Evolutionary conservation across 1,140 invertebrate genomes (phyloP), one percentile per base, ranked within the genome.

Genomic region (Maniola jurtina): DNA sequence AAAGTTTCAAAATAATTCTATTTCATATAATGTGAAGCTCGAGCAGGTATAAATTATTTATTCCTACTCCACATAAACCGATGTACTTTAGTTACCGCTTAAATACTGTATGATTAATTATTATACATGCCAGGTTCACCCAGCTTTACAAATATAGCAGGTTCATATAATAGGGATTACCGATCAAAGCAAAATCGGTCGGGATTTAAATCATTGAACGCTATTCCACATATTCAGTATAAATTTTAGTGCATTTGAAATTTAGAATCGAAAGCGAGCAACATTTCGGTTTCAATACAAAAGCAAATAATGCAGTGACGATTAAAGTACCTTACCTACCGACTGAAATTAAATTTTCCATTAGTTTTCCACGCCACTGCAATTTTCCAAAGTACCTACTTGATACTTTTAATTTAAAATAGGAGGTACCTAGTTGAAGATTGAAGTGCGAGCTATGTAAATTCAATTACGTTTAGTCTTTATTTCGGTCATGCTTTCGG

Each of bases 341-440:
- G 2, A 25, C 16, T 50, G 16, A 50, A 50, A 50, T 50, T 15
- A 50, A 50, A 50, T 16, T 50, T 7, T 50, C 48, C 14, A 50
- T 16, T 50, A 50, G 48, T 16, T 50, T 50, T 50, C 48, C 15
- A 25, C 15, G 48, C 15, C 48, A 52, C 48, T 52, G 48, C 48
- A 52, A 52, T 52, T 52, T 52, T 16, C 48, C 10, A 9, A 16
- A 52, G 8, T 16, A 52, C n/a, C n/a, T n/a, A n/a, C n/a, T n/a
- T n/a, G n/a, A 25, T 52, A 45, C 13, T 45, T 45, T 45, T 45
- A 52, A 52, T 52, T 52, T 25, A 13, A 52, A 52, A 16, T 52
- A 9, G 48, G 25, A 52, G n/a, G n/a, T n/a, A n/a, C n/a, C n/a
- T n/a, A n/a, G n/a, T n/a, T n/a, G n/a, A n/a, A n/a, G n/a, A 52